Evolutionary conservation across 2,797 vertebrate genomes (phyloP), one percentile per base, ranked within the genome.

Genomic region (Synaphobranchus kaupii): DNA sequence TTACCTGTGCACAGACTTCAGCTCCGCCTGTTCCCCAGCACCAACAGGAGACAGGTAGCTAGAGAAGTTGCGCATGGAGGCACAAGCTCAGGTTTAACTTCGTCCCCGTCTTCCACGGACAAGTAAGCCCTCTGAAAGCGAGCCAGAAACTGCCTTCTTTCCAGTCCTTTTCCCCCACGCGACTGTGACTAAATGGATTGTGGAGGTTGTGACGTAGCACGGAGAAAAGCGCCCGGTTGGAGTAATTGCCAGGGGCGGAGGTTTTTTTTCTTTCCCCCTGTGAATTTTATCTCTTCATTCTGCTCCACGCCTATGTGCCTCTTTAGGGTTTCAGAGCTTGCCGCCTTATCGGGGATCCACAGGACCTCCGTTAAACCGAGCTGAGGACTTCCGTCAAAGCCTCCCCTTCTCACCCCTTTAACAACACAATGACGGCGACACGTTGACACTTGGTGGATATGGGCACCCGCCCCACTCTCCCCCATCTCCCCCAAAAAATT

Each of bases 111-210:
- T 86, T 87, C 58, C 58, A 66, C 85, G 68, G 68, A 78, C 63
- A 60, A 85, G 76, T 44, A 82, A 81, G 84, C 63, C 44, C 48
- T 22, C 80, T 82, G 78, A 83, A 85, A 84, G 76, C 90, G 92
- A 92, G 91, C 90, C 91, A 90, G 91, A 94, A 90, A 89, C 89
- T 84, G 88, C 90, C 90, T 92, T 86, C 89, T 92, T 94, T 89
- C 93, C 88, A 94, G 93, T 91, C 90, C 92, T 94, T 91, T 92
- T 89, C 91, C 63, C 50, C 92, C 66, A 93, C 91, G 90, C 92
- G 82, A 89, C 93, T 94, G 95, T 95, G 94, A 95, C 95, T 95
- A 96, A 96, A 94, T 89, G 94, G 95, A 96, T 96, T 95, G 90
- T 91, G 89, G 90, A 84, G 89, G 90, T 92, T 94, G 92, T 93